These are phyloP conservation scores for Nebria ingens DNA, from an alignment of 1,140 invertebrate genomes.

Conservation along the genomic window DNA sequence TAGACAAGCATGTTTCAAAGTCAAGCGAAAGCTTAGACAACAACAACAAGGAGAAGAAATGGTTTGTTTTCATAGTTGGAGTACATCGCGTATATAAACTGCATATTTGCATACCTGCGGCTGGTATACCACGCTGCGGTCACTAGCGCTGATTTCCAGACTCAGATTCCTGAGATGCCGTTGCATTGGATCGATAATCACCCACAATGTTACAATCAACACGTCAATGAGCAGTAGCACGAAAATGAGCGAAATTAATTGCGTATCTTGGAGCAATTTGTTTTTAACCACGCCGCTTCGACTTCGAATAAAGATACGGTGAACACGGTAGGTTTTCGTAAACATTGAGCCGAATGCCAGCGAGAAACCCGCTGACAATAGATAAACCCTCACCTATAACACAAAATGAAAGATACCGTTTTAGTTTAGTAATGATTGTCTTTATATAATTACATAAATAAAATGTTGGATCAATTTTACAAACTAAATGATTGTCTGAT, in stretches of 20 bases:
- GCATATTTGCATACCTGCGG: slow-evolving; percentile 75
- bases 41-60: too few relatives aligned
- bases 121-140: slow-evolving; percentile 74
- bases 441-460: too few relatives aligned
- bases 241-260: slow-evolving; percentile 68
- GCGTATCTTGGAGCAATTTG: slow-evolving; percentile 72
- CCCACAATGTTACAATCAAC: slow-evolving; percentile 69
- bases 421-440: too few relatives aligned
- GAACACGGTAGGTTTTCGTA: slow-evolving; percentile 79
- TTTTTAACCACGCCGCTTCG: slow-evolving; percentile 39
- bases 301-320: slow-evolving; percentile 62
- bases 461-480: too few relatives aligned
- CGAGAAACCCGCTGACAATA: slow-evolving; percentile 79
- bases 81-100: too few relatives aligned
- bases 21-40: too few relatives aligned
- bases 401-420: too few relatives aligned
- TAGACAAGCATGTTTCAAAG: too few relatives aligned
- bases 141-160: slow-evolving; percentile 60
- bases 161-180: slow-evolving; percentile 73
- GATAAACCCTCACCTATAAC: slow-evolving; percentile 69
- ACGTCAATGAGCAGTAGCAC: slow-evolving; percentile 67
- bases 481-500: too few relatives aligned
- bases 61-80: too few relatives aligned
- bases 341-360: slow-evolving; percentile 84
- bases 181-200: slow-evolving; percentile 73